Conservation (phyloP, 2,797 vertebrate genomes). For the Lithobates pipiens region DNA sequence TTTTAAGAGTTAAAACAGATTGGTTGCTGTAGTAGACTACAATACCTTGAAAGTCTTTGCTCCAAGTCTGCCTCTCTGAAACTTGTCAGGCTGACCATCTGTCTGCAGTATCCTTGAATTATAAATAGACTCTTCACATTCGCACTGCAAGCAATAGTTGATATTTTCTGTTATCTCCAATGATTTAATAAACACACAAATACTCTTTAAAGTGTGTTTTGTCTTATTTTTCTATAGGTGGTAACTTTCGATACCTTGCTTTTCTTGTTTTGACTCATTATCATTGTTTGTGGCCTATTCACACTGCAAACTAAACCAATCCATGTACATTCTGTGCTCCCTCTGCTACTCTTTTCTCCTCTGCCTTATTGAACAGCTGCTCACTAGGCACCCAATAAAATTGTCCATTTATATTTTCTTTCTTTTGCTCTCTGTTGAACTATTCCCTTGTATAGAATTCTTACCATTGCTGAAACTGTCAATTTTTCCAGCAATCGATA, state of each 20-base stretch:
- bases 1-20: too few species aligned
- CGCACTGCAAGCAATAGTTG: too few species aligned
- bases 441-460: background rate
- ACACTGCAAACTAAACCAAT: background rate
- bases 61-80: too few species aligned
- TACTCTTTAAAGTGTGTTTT: background rate
- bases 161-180: too few species aligned
- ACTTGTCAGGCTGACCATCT: too few species aligned
- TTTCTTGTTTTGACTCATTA: too few species aligned
- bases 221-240: background rate
- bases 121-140: too few species aligned
- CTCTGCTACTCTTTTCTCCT: background rate
- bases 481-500: background rate
- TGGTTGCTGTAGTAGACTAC: too few species aligned
- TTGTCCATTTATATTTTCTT: background rate
- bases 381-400: constrained; percentile 2
- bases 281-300: background rate
- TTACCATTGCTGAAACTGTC: background rate
- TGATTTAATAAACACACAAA: too few species aligned
- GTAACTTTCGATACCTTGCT: too few species aligned
- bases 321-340: background rate
- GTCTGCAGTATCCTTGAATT: too few species aligned
- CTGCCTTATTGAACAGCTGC: constrained; percentile 5
- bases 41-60: too few species aligned
- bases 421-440: background rate